Evolutionary conservation across 2,888 invertebrate species (phyloP).

Genomic region (Synanthedon myopaeformis): DNA sequence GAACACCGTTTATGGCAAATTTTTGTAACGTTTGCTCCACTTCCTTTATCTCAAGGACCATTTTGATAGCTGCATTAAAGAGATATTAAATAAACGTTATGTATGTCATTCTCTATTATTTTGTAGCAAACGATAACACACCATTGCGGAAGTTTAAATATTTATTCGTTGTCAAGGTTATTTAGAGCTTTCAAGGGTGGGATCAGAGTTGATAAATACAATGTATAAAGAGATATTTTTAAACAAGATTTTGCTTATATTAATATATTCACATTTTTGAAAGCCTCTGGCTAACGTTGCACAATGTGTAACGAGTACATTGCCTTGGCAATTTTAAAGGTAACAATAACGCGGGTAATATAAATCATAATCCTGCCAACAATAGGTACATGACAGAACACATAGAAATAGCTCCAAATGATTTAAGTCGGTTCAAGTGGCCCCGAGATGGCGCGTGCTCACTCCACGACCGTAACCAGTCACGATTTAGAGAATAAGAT

Average conservation of each 20-base stretch:
- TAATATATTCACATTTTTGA: background rate
- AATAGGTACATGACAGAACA: conserved; percentile 50
- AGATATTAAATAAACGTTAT: conserved; percentile 12
- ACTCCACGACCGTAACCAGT: conserved; percentile 39
- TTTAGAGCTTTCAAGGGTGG: conserved; percentile 36
- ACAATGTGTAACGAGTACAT: conserved; percentile 17
- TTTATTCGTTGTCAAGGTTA: conserved; percentile 35
- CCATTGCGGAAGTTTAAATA: conserved; percentile 28
- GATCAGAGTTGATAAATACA: conserved; percentile 31
- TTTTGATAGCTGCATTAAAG: conserved; percentile 13
- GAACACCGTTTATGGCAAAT: conserved; percentile 1
- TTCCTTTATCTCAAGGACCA: conserved; percentile 25
- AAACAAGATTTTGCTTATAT: background rate
- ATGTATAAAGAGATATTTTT: conserved; percentile 15
- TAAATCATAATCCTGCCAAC: conserved; percentile 56
- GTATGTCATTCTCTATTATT: background rate
- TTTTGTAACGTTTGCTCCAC: conserved; percentile 8
- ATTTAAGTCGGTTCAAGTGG: conserved; percentile 30
- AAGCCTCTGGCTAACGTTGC: conserved; percentile 13
- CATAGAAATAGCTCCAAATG: conserved; percentile 43
- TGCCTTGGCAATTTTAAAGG: conserved; percentile 46
- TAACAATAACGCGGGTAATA: conserved; percentile 20
- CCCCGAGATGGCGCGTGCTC: conserved; percentile 59
- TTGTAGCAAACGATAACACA: background rate
- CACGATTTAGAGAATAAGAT: conserved; percentile 52